Base-by-base conservation (phyloP, 2,797 vertebrate genomes). In the Neosilurus hyrtlii region DNA sequence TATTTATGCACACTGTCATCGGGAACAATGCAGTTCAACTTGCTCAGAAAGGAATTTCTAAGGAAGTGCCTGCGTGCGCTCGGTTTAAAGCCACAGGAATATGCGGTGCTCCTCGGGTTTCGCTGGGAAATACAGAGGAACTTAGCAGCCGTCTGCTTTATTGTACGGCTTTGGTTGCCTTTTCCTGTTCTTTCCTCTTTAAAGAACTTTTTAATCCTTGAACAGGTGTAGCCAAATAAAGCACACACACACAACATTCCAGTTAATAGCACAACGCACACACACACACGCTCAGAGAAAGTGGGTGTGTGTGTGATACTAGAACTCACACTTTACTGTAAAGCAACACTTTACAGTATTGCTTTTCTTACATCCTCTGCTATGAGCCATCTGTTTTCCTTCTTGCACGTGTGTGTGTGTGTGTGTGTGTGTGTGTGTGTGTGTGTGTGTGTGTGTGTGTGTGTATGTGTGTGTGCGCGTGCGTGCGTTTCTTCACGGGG, bases 51-150 rank as follows among this genome's bases (percentile, higher is more conserved):
- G 67, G 62, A 80, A 81, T 86, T 86, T 87, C 82, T 70, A n/a
- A 24, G 61, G 82, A 85, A 84, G 51, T 57, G 80, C 11, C 57
- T 26, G 9, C 65, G 61, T 6, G 52, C 11, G 35, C 9, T 75
- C 26, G 20, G 3, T 37, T 37, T 12, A 54, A 75, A 84, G 68
- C 26, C 0, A 9, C 52, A 22, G 52, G n/a, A 80, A 73, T 30
- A 62, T 11, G 16, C 10, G 6, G 11, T 15, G 11, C 26, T 52
- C 67, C 80, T 12, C 9, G 3, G 57, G 54, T 43, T 77, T 68
- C 18, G 26, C 78, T 86, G 85, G 85, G 80, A 83, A 85, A 82
- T 68, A 82, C 87, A 77, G 37, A 88, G 65, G 71, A 88, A 86
- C 70, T 78, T 26, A 43, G 49, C 2, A 37, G 49, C 12, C 14